Evolutionary conservation across 2,888 invertebrate genomes (phyloP).

Genomic region (Exocentrus adspersus): DNA sequence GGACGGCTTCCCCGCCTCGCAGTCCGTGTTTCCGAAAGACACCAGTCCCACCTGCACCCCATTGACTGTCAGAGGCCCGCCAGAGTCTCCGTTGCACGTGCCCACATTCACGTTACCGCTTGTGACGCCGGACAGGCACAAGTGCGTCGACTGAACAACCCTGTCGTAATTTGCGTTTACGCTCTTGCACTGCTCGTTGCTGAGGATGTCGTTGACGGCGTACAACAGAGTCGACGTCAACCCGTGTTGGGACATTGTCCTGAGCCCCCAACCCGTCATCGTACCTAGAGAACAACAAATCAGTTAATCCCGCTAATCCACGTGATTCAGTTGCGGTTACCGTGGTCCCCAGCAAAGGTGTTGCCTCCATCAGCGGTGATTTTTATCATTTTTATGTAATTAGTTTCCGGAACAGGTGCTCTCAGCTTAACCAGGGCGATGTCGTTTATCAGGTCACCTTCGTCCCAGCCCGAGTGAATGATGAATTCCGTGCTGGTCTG

Average conservation of each 20-base stretch:
- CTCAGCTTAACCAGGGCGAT: conserved; percentile 56
- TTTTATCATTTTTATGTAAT: conserved; percentile 34
- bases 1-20: conserved; percentile 34
- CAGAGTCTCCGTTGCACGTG: conserved; percentile 45
- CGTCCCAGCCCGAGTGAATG: conserved; percentile 60
- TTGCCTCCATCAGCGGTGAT: conserved; percentile 34
- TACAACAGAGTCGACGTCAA: conserved; percentile 31
- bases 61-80: conserved; percentile 42
- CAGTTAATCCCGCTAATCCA: too few relatives aligned
- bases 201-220: conserved; percentile 30
- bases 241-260: conserved; percentile 22
- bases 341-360: conserved; percentile 29
- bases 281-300: conserved; percentile 30
- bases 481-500: conserved; percentile 49
- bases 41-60: conserved; percentile 42
- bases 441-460: conserved; percentile 59
- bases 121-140: conserved; percentile 31
- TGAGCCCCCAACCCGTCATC: conserved; percentile 30
- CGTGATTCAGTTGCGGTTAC: conserved; percentile 11
- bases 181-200: conserved; percentile 35
- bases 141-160: conserved; percentile 32
- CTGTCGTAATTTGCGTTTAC: conserved; percentile 20
- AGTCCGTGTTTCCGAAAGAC: conserved; percentile 38
- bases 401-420: conserved; percentile 31
- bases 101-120: conserved; percentile 26